These are phyloP conservation scores for Acinonyx jubatus DNA, from an alignment of 2,113 vertebrate genomes.

Conservation along the genomic window DNA sequence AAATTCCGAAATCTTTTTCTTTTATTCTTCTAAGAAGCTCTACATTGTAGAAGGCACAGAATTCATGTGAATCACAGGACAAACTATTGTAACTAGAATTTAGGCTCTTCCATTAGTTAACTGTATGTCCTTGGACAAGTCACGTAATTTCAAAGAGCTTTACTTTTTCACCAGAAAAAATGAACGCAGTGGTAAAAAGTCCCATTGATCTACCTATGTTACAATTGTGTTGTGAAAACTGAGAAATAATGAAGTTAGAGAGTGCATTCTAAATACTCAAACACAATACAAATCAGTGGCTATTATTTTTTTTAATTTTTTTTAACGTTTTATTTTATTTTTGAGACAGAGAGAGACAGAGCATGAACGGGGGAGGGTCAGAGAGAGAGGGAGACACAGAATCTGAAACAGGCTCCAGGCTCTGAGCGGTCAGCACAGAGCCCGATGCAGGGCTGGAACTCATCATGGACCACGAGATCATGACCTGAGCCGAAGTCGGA, in stretches of 20 bases:
- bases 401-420: no score
- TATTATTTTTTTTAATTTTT: not conserved
- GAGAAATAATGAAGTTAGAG: not conserved
- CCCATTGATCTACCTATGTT: not conserved
- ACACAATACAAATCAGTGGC: not conserved
- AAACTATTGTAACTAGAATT: not conserved
- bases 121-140: not conserved
- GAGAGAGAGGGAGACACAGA: no score
- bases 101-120: not conserved
- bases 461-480: no score
- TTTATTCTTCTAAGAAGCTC: not conserved
- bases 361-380: no score
- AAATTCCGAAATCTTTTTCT: not conserved
- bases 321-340: no score
- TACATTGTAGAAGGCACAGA: not conserved
- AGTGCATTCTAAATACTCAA: not conserved
- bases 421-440: no score
- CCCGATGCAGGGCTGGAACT: no score
- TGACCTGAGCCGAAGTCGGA: no score
- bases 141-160: not conserved
- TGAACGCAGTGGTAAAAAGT: not conserved
- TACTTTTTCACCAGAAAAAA: not conserved
- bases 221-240: not conserved
- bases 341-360: no score
- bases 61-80: not conserved